These are phyloP conservation scores for Amia ocellicauda DNA, from an alignment of 2,113 vertebrate genomes.

Conservation along the genomic window DNA sequence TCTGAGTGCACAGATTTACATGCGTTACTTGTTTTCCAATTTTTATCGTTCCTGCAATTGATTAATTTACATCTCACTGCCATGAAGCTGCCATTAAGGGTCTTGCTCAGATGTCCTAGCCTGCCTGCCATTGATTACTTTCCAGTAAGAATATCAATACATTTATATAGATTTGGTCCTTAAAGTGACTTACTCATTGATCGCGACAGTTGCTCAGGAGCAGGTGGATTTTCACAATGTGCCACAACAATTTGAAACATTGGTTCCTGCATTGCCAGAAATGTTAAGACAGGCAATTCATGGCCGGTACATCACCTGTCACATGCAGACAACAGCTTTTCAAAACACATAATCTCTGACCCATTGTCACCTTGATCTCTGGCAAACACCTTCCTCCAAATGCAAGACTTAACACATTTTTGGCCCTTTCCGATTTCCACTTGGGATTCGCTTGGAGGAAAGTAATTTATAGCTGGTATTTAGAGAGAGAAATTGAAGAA, in stretches of 20 bases:
- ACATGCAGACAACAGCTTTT: conserved; percentile 54
- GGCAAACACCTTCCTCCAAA: conserved; percentile 23
- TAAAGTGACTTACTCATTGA: conserved; percentile 89
- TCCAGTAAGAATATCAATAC: conserved; percentile 91
- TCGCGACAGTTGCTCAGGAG: conserved; percentile 70
- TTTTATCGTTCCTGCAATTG: conserved; percentile 77
- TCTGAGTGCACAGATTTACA: conserved; percentile 42
- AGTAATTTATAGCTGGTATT: conserved; percentile 31
- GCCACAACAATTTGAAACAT: conserved; percentile 67
- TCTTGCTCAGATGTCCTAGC: conserved; percentile 76
- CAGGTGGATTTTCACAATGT: conserved; percentile 70
- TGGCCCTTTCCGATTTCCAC: conserved; percentile 35
- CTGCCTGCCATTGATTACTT: conserved; percentile 78
- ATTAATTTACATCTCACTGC: conserved; percentile 81
- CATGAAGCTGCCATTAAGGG: conserved; percentile 78
- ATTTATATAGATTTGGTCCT: conserved; percentile 77
- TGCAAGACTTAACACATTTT: conserved; percentile 42
- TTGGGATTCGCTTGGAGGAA: conserved; percentile 27
- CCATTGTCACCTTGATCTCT: conserved; percentile 42
- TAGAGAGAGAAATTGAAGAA: conserved; percentile 19
- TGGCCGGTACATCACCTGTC: conserved; percentile 57
- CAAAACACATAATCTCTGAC: conserved; percentile 55
- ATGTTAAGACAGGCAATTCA: conserved; percentile 53
- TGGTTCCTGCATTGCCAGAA: conserved; percentile 53
- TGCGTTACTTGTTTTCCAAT: conserved; percentile 55